These are phyloP conservation scores for Pristionchus maxplancki DNA, from an alignment of 2,888 invertebrate species.

Conservation along the genomic window DNA sequence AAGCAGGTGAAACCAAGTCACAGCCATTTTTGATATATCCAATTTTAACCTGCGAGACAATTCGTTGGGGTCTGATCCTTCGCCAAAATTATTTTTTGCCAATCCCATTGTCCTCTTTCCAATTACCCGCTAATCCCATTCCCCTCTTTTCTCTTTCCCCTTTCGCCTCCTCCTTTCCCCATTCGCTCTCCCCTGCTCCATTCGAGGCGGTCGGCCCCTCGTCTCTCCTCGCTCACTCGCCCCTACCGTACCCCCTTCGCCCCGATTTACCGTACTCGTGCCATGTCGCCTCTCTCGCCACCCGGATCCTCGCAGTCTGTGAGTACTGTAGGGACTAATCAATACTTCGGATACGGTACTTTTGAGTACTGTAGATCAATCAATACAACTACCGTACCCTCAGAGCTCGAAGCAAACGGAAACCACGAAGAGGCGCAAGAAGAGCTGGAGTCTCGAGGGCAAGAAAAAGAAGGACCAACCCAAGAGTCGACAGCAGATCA, in stretches of 20 bases:
- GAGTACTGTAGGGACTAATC: not conserved
- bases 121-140: not conserved
- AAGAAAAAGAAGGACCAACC: conserved; percentile 14
- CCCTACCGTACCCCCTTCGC: not conserved
- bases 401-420: conserved; percentile 6
- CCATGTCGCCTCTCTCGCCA: conserved; percentile 10
- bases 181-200: not conserved
- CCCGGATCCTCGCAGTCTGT: conserved; percentile 28
- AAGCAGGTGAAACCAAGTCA: too few species aligned
- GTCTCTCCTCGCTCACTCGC: not conserved
- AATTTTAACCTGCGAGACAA: too few species aligned
- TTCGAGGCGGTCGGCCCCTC: not conserved
- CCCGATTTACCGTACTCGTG: too few species aligned
- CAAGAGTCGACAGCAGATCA: conserved; percentile 35
- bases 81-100: too few species aligned
- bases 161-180: not conserved
- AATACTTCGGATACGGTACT: not conserved
- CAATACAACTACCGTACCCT: not conserved
- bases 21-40: too few species aligned
- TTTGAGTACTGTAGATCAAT: not conserved
- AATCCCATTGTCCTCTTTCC: not conserved
- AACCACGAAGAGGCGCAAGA: not conserved
- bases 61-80: too few species aligned
- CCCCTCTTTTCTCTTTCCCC: not conserved
- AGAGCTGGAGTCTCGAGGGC: conserved; percentile 43